Percentiles rank a stretch among this genome's conserved stretches.
Evolutionary conservation across 2,888 invertebrate species (phyloP).

Genomic region (Drosophila emarginata): DNA sequence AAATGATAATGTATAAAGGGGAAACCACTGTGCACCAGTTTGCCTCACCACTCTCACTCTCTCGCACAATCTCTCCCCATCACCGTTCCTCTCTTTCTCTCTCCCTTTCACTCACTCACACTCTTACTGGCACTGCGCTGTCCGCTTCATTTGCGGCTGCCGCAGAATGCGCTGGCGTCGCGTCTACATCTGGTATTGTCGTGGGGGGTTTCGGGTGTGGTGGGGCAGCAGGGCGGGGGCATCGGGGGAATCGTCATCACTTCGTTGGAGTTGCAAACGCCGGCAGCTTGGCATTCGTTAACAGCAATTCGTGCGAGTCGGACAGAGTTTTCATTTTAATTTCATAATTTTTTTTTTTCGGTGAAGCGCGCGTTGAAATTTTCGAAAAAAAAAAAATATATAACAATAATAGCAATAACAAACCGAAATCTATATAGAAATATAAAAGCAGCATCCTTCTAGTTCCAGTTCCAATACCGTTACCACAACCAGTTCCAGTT

Average conservation of each 20-base stretch:
- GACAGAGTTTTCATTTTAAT: constrained; percentile 58
- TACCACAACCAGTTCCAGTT: constrained; percentile 6
- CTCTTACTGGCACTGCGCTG: constrained; percentile 51
- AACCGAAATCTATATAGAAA: constrained; percentile 50
- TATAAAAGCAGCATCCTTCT: constrained; percentile 11
- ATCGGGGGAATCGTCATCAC: constrained; percentile 43
- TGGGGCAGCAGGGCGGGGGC: constrained; percentile 24
- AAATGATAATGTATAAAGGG: not conserved
- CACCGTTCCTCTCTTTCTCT: constrained; percentile 21
- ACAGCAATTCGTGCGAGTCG: constrained; percentile 74
- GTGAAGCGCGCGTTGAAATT: constrained; percentile 19
- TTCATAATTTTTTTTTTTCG: constrained; percentile 40
- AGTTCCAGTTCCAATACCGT: not conserved
- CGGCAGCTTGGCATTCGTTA: constrained; percentile 74
- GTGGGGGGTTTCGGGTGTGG: constrained; percentile 34
- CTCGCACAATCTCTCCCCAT: constrained; percentile 1
- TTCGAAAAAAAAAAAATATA: constrained; percentile 20
- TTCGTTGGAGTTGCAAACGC: constrained; percentile 73
- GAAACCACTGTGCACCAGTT: not conserved
- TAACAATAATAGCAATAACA: constrained; percentile 46
- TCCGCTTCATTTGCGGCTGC: constrained; percentile 42
- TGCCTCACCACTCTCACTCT: constrained; percentile 2
- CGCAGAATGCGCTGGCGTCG: constrained; percentile 31
- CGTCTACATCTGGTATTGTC: constrained; percentile 12
- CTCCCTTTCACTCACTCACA: constrained; percentile 28